Evolutionary conservation across 2,888 invertebrate species (phyloP), one percentile per base, ranked within the genome.

Genomic region (Sarcophaga carnaria): DNA sequence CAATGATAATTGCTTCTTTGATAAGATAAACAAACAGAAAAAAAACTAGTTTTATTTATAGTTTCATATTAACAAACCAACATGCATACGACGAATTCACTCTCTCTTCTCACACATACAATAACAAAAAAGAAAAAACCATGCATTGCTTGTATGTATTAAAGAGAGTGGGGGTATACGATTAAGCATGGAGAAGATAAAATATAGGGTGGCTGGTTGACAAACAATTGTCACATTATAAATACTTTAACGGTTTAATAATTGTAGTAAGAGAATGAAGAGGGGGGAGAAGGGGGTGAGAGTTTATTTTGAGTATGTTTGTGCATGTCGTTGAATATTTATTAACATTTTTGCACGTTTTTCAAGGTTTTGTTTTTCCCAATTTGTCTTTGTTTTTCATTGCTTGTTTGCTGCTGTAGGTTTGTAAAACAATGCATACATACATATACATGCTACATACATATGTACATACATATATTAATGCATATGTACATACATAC

Each of bases 281-380:
- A 37, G 3, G 37, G 37, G 6, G 6, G 37, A 37, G 37, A 6
- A 37, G 37, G 37, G 37, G 37, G 37, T 37, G 37, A 37, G 10
- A 8, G 37, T 37, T 37, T 37, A 37, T 37, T 37, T 37, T 37
- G 10, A 37, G 2, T 37, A 37, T 37, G 17, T 66, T 27, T 54
- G 54, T 54, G 54, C 54, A 54, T 54, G 4, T 54, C 54, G 54
- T 5, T 54, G 54, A 54, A 14, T 62, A 20, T 74, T 27, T 25
- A 74, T 70, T 54, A 77, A 78, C 47, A 72, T 78, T 67, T 78
- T 78, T 78, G 62, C 83, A 69, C 72, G 83, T 74, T 83, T 74
- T 25, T 83, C 72, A 78, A 83, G 82, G 82, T 77, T 71, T 54
- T 70, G 2, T 70, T 47, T 67, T 67, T 69, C 54, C 8, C 37